Evolutionary conservation across 2,888 invertebrate species (phyloP).

Genomic region (Barypeithes pellucidus): DNA sequence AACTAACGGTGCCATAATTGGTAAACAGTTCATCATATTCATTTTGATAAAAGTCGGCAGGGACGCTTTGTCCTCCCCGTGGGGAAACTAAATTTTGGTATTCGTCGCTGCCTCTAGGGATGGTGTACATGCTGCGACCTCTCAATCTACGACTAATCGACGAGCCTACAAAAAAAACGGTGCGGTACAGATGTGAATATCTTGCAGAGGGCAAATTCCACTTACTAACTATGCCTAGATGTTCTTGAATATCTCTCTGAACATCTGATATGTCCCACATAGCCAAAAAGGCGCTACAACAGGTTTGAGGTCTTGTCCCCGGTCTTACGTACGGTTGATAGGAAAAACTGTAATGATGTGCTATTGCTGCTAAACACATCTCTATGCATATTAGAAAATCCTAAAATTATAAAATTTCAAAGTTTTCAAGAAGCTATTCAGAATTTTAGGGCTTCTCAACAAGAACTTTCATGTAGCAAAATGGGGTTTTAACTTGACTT

Average conservation of each 20-base stretch:
- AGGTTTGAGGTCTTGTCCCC: slow-evolving; percentile 67
- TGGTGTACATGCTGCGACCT: slow-evolving; percentile 84
- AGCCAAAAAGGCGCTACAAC: slow-evolving; percentile 87
- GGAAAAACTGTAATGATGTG: slow-evolving; percentile 97
- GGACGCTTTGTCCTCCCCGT: slow-evolving; percentile 64
- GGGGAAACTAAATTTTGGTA: slow-evolving; percentile 64
- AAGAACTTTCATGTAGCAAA: no score
- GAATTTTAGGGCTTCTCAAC: no score
- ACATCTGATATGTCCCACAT: slow-evolving; percentile 99
- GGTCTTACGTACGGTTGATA: slow-evolving; percentile 85
- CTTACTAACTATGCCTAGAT: slow-evolving; percentile 90
- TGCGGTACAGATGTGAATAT: no score
- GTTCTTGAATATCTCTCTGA: slow-evolving; percentile 92
- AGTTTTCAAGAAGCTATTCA: no score
- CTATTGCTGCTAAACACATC: slow-evolving; percentile 97
- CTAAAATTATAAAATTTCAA: slow-evolving; percentile 76
- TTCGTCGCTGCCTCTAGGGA: slow-evolving; percentile 81
- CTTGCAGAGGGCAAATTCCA: slow-evolving; percentile 44
- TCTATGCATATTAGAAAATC: slow-evolving; percentile 97
- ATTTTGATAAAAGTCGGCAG: slow-evolving; percentile 65
- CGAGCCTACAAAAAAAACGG: slow-evolving; percentile 73
- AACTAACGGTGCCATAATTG: slow-evolving; percentile 66
- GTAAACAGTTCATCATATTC: slow-evolving; percentile 64
- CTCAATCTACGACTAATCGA: slow-evolving; percentile 85
- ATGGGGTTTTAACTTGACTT: neutral